Percentiles rank a stretch among this genome's conserved stretches.
Evolutionary conservation across 2,797 vertebrate genomes (phyloP).

Genomic region (Peromyscus attwateri): DNA sequence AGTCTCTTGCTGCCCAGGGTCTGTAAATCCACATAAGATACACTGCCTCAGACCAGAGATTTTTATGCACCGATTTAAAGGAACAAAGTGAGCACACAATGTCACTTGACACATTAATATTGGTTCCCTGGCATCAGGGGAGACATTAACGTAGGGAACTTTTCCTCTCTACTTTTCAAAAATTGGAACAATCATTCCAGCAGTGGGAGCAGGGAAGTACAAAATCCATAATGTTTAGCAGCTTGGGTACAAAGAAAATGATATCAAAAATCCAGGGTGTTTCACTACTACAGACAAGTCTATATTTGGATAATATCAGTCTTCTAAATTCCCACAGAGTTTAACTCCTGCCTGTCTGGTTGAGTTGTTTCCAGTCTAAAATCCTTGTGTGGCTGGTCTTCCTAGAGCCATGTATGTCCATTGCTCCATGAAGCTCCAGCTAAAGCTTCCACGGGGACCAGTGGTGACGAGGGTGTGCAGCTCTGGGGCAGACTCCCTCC

Average conservation of each 20-base stretch:
- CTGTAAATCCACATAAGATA: not conserved
- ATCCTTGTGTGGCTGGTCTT: not conserved
- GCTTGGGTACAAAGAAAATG: constrained; percentile 55
- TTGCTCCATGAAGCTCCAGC: not conserved
- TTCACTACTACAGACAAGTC: not conserved
- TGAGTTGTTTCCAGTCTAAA: constrained; percentile 14
- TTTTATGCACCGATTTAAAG: constrained; percentile 42
- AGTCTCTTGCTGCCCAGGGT: not conserved
- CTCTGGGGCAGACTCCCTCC: not conserved
- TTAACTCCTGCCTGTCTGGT: constrained; percentile 10
- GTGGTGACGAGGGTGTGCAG: accelerated
- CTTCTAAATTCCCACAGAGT: constrained; percentile 32
- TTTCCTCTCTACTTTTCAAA: constrained; percentile 68
- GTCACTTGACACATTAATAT: not conserved
- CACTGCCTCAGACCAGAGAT: not conserved
- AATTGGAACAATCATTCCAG: constrained; percentile 58
- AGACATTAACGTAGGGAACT: not conserved
- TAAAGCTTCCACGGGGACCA: not conserved
- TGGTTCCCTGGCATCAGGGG: not conserved
- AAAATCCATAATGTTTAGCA: constrained; percentile 57
- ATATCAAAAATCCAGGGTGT: constrained; percentile 52
- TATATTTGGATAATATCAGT: not conserved
- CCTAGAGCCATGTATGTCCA: not conserved
- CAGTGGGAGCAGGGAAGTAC: not conserved
- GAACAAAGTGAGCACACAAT: not conserved